These are phyloP conservation scores for Clanis bilineata DNA, from an alignment of 2,888 invertebrate genomes.

Conservation along the genomic window DNA sequence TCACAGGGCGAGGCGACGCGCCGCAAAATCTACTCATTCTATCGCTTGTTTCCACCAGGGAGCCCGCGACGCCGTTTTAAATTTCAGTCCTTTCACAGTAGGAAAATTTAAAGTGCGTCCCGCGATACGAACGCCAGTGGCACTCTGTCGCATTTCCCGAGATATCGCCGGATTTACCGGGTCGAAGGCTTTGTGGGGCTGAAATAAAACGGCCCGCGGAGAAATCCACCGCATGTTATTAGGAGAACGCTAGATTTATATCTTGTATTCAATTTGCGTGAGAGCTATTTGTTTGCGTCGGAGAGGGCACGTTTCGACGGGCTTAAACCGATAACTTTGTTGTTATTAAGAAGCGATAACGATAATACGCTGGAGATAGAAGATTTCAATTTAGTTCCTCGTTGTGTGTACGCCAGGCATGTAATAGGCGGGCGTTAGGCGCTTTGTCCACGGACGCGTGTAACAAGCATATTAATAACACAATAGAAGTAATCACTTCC, in stretches of 20 bases:
- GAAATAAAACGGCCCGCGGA: conserved; percentile 76
- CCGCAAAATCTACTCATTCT: conserved; percentile 13
- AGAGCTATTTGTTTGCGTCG: conserved; percentile 67
- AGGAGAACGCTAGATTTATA: conserved; percentile 74
- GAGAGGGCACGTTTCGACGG: conserved; percentile 39
- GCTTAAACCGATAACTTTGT: conserved; percentile 48
- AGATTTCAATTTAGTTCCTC: conserved; percentile 16
- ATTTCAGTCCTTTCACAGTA: conserved; percentile 64
- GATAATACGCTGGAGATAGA: conserved; percentile 5
- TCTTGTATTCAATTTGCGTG: conserved; percentile 77
- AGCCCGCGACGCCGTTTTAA: conserved; percentile 60
- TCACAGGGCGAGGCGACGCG: conserved; percentile 9
- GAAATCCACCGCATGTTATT: conserved; percentile 76
- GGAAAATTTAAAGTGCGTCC: conserved; percentile 73
- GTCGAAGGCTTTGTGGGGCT: conserved; percentile 71
- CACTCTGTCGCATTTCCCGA: conserved; percentile 71
- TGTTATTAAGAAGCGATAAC: conserved; percentile 49
- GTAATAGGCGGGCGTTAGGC: conserved; percentile 2
- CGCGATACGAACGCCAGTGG: conserved; percentile 64
- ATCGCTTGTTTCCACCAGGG: conserved; percentile 51
- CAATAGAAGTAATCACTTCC: background rate
- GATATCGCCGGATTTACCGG: conserved; percentile 78
- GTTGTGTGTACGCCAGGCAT: background rate
- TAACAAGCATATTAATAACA: background rate
- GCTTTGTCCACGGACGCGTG: conserved; percentile 1